Evolutionary conservation across 2,888 invertebrate genomes (phyloP), one percentile per base, ranked within the genome.

Genomic region (Oasisia sp.): DNA sequence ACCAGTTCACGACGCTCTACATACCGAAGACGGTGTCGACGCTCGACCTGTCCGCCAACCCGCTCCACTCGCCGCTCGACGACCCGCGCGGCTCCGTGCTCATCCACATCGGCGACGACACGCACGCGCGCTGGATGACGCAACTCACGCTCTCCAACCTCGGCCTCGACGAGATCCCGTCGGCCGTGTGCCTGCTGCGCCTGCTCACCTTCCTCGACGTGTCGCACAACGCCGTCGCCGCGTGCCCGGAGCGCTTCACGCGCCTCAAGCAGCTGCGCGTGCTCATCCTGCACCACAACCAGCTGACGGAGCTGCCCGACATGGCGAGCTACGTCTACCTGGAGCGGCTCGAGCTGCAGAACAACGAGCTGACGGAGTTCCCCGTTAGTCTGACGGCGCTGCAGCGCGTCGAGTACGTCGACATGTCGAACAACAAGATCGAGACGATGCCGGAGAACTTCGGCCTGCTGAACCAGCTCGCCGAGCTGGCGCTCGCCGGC

Each of bases 381-480:
- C 93, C 93, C 32, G 95, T 95, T 92, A 93, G 93, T 32, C 94
- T 96, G 32, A 93, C 93, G 5, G 94, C 94, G 89, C 95, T 95
- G 91, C 92, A 94, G 8, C 94, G 94, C 0, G 94, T 94, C 32
- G 91, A 93, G 58, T 38, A 92, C n/a, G 91, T 94, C 44, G 92
- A 94, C 58, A 92, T 92, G 2, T 93, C 93, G 19, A 91, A 93
- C 91, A 96, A 96, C 94, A 94, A 94, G 91, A 93, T 96, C 93
- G 93, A 93, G 74, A 93, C 95, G 7, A 94, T 96, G n/a, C 96
- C 96, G 0, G 95, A 95, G 9, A 94, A 96, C 93, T 95, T 96
- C 91, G 95, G 95, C 32, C 94, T 95, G 32, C 94, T 96, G 91
- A 95, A 95, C 92, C 95, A 96, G 92, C 94, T 96, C n/a, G 93